Base-by-base conservation (phyloP, 2,888 invertebrate species). In the Agrochola circellaris region DNA sequence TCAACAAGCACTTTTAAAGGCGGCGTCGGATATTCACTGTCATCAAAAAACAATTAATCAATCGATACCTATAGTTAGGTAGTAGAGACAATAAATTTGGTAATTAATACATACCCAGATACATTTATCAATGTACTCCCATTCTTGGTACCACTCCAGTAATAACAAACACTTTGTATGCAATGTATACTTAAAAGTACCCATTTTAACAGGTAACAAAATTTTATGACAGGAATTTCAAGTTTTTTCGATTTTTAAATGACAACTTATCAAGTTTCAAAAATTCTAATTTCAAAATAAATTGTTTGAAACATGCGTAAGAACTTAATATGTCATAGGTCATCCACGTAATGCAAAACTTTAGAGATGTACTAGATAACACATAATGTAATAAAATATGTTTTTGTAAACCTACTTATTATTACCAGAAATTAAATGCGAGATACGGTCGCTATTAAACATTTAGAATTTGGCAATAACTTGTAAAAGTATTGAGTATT, bases 71-170 rank as follows among this genome's bases (percentile, higher is more conserved):
- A 6, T 17, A 48, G 17, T 8, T 51, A 51, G 51, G 51, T 51
- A 20, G 51, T 20, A 64, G 8, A 6, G 45, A 60, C 62, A 65
- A 38, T 42, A 67, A 42, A 56, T 71, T 26, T 61, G 8, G 60
- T 72, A 77, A 77, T 75, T 13, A 79, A 76, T 66, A 90, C 95
- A 90, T 90, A 96, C 96, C 96, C 96, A 96, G 85, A 96, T 96
- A 87, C 93, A 92, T 66, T 87, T 88, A 88, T 96, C 93, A 75
- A 96, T 92, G 75, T 93, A 86, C 45, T 95, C 94, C 96, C 96
- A 96, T 45, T 96, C 96, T 89, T 91, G 88, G 88, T 95, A 89
- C 96, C 96, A 96, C 90, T 96, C 96, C 79, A 91, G 71, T 82
- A 95, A 90, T 79, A 96, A 91, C 70, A 89, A 77, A 82, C 89